These are phyloP conservation scores for Rousettus madagascariensis DNA, from an alignment of 2,797 vertebrate species.

Conservation along the genomic window DNA sequence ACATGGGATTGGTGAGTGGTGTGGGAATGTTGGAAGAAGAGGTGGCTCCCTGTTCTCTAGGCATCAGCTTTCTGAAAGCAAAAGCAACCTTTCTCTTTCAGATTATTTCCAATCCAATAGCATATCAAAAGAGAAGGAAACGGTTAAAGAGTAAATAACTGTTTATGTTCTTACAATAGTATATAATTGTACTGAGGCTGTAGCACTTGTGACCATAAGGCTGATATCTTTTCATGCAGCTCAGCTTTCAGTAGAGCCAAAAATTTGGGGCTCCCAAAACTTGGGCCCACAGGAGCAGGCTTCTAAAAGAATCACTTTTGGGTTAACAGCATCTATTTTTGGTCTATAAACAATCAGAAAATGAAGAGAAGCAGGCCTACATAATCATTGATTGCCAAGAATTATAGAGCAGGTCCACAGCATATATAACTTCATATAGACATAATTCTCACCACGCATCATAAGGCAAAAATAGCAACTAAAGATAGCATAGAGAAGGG, in stretches of 20 bases:
- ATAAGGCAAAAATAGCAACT: not conserved
- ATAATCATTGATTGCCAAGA: not conserved
- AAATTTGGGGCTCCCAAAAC: not conserved
- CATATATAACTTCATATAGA: not conserved
- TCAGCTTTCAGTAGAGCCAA: not conserved
- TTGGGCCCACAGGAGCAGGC: not conserved
- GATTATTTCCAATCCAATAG: not conserved
- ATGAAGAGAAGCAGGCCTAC: not conserved
- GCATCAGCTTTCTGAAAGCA: not conserved
- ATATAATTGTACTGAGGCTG: not conserved
- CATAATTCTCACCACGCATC: slow-evolving; percentile 12
- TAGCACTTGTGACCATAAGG: not conserved
- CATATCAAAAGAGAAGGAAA: not conserved
- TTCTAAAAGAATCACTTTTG: not conserved
- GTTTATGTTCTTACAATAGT: not conserved
- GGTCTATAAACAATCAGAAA: slow-evolving; percentile 29
- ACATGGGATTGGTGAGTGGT: not conserved
- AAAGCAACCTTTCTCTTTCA: not conserved
- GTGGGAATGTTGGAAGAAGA: not conserved
- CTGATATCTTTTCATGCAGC: not conserved
- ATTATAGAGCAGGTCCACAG: not conserved
- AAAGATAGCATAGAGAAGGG: not conserved
- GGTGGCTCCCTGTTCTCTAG: not conserved
- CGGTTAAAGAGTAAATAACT: not conserved
- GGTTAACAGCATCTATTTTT: not conserved